Base-by-base conservation (phyloP, 2,888 invertebrate species). In the Volucella zonaria region DNA sequence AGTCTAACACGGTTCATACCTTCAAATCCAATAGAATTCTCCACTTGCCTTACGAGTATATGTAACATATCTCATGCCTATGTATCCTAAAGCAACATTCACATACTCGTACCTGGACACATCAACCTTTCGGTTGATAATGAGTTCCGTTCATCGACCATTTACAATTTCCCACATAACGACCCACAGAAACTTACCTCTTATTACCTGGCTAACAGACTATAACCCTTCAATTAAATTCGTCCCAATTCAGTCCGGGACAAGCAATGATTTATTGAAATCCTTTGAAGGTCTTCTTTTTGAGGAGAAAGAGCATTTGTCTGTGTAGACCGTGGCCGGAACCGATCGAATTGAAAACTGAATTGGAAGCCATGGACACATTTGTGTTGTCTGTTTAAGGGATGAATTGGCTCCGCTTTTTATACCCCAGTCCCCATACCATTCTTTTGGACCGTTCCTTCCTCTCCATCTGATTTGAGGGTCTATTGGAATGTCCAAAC, bases 241-340 rank as follows among this genome's bases (percentile, higher is more conserved):
- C 15, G 78, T 9, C 56, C 70, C 47, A 71, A 43, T 61, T 43
- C 61, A 31, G 47, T 42, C 2, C 59, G 9, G 70, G 66, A 75
- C 71, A 47, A 62, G 68, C 67, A 80, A 85, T 85, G 81, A 81
- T 85, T 77, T 81, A 81, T 85, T 81, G 64, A 81, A 85, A 77
- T 76, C 67, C 81, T 85, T 81, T 85, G 85, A 85, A 85, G 64
- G 43, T 76, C 54, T 67, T 56, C 75, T 51, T 52, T 31, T 6
- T 31, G 52, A 42, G 54, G 42, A 71, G 15, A 11, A 14, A 42
- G 42, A 58, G 74, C 64, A 54, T 43, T 68, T 52, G 64, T 80
- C 83, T 58, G 59, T 83, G 49, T 64, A 79, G 68, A 51, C 59
- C 18, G 56, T 31, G 45, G 56, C 18, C 45, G 64, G 40, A 78